Evolutionary conservation across 2,113 vertebrate genomes (phyloP), one percentile per base, ranked within the genome.

Genomic region (Parus major): DNA sequence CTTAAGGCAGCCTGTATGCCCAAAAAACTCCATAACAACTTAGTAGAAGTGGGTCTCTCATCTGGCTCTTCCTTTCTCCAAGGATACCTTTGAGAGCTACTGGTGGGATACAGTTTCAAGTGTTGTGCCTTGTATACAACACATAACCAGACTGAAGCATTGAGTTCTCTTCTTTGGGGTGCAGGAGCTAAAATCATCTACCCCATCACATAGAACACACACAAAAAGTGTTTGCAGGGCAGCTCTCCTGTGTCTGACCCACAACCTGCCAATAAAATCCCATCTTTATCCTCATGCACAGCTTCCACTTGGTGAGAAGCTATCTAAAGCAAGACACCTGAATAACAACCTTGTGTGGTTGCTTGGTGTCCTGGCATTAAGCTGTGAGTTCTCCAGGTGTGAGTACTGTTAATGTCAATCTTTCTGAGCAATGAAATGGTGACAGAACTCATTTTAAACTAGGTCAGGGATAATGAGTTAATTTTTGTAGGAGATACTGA

Each of bases 241-340:
- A 56, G 23, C 56, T 92, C 46, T 80, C 28, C 24, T 69, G 1
- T 41, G 27, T 22, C 66, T 46, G 59, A 80, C 75, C 47, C 35
- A 24, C 73, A 81, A 0, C 68, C 82, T 94, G 64, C 84, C 52
- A 49, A 39, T 70, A 86, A 92, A 95, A 93, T 93, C 93, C 94
- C 93, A 86, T 90, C 79, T 93, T 94, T 92, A 66, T 88, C 85
- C 95, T 96, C 82, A 11, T 1, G 9, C 81, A 29, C 68, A 78
- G 46, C 76, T 88, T 79, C 36, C 1, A 78, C 35, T 59, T 57
- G 44, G 25, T 70, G 56, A 63, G 47, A 33, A 63, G 31, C 56
- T 92, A 53, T 68, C 27, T 78, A 56, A 80, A 85, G 46, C 35
- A 21, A 81, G 42, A 28, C 47, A 35, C 66, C 53, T 35, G 39